A percentile compares a stretch with the other conserved stretches of the same genome.
Evolutionary conservation across 2,797 vertebrate genomes (phyloP).

Genomic region (Heteromormyrus szaboi): DNA sequence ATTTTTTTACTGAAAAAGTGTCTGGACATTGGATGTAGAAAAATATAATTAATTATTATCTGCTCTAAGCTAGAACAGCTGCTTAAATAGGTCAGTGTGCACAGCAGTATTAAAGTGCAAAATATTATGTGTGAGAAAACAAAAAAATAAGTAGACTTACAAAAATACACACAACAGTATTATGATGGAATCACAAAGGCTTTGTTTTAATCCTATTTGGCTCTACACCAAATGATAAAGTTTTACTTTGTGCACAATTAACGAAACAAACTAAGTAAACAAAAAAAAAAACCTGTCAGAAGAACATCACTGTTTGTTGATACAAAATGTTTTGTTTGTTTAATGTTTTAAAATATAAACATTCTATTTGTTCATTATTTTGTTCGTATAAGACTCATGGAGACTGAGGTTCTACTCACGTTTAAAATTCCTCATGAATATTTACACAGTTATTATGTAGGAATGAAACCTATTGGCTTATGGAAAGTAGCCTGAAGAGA

Average conservation of each 20-base stretch:
- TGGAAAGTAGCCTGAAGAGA: neutral
- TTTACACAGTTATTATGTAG: neutral
- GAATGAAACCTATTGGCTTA: neutral
- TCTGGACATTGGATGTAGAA: neutral
- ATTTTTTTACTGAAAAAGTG: neutral
- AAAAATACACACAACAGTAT: neutral
- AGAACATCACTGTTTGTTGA: neutral
- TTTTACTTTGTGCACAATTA: neutral
- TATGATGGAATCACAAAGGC: neutral
- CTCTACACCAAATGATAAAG: neutral
- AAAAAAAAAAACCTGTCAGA: neutral
- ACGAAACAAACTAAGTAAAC: neutral
- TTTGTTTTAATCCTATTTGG: neutral
- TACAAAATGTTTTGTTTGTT: neutral
- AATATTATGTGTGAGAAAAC: neutral
- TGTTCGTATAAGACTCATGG: neutral
- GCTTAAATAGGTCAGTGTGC: constrained; percentile 6
- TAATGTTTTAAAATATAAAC: neutral
- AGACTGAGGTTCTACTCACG: neutral
- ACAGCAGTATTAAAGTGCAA: neutral
- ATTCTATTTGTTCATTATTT: neutral
- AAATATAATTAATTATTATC: constrained; percentile 6
- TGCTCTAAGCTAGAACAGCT: neutral
- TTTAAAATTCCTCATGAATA: neutral
- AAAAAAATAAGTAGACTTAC: neutral